Evolutionary conservation across 2,797 vertebrate species (phyloP).

Genomic region (Rhynchonycteris naso): DNA sequence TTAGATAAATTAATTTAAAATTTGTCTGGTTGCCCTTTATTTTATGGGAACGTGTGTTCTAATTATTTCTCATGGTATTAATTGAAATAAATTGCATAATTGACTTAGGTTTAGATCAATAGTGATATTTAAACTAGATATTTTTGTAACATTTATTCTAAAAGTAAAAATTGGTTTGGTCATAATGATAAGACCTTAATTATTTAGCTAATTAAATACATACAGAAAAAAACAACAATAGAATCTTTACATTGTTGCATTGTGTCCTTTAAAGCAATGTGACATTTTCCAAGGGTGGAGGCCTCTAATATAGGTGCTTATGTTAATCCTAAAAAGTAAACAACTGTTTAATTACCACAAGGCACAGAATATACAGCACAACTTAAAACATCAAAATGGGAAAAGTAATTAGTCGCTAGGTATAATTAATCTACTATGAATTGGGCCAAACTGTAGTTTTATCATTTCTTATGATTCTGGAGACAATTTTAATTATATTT

Average conservation of each 20-base stretch:
- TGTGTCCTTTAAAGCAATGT: slow-evolving; percentile 31
- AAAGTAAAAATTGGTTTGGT: not conserved
- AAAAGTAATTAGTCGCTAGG: slow-evolving; percentile 73
- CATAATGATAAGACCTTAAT: not conserved
- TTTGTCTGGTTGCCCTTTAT: not conserved
- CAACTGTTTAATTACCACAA: slow-evolving; percentile 68
- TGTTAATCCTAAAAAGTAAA: slow-evolving; percentile 73
- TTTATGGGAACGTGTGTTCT: not conserved
- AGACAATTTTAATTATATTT: slow-evolving; percentile 69
- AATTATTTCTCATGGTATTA: slow-evolving; percentile 9
- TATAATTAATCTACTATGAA: slow-evolving; percentile 76
- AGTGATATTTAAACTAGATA: not conserved
- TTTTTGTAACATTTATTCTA: slow-evolving; percentile 15
- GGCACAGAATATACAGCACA: slow-evolving; percentile 50
- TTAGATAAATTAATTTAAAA: slow-evolving; percentile 31
- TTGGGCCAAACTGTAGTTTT: slow-evolving; percentile 56
- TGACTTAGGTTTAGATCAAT: slow-evolving; percentile 32
- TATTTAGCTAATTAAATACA: slow-evolving; percentile 3
- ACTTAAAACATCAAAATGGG: slow-evolving; percentile 69
- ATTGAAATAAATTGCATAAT: slow-evolving; percentile 12
- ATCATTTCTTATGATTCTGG: slow-evolving; percentile 60
- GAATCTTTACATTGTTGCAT: slow-evolving; percentile 10
- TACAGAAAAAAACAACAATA: slow-evolving; percentile 43
- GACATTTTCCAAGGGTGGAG: slow-evolving; percentile 20
- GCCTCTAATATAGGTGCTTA: slow-evolving; percentile 52